Base-by-base conservation (phyloP, 2,888 invertebrate genomes). In the Stenchaetothrips biformis region DNA sequence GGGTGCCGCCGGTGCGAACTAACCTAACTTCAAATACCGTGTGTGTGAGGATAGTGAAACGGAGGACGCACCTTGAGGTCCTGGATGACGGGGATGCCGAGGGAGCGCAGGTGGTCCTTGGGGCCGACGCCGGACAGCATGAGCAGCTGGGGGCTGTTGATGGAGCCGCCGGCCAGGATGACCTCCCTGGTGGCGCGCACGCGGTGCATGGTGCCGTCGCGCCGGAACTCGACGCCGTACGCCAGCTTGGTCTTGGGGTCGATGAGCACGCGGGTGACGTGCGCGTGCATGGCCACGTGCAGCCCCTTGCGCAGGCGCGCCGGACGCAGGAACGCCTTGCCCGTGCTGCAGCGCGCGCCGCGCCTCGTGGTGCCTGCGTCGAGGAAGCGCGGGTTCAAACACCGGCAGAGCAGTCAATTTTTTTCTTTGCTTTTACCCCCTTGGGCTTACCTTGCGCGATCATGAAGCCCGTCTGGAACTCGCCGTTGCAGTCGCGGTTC, bases 141-240 rank as follows among this genome's bases (percentile, higher is more conserved):
- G 67, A 99, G 87, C 2, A 99, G 85, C 85, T 99, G 98, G 0
- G 99, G 96, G 0, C 97, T 94, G 85, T 97, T 98, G 0, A 99
- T 90, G 0, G 98, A 91, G 0, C 99, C 99, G 0, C 93, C 96
- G 0, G 95, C 95, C 2, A 99, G 85, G 79, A 99, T 94, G 0
- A 99, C 94, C 86, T 97, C 97, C 85, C 94, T 95, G 53, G 90
- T 90, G 0, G 96, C 95, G 81, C 92, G 88, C 2, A 95, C 91
- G 79, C 93, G 89, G 84, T 92, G 91, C 0, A 93, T 85, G 87
- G 92, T 91, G 79, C 92, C 92, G 80, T 94, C 92, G 78, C 94
- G 90, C 3, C 93, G 87, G 84, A 95, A 94, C 85, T 95, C 94
- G 0, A 96, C 92, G 0, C 96, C 96, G 85, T 92, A 94, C 0